These are phyloP conservation scores for Ficedula albicollis DNA, from an alignment of 2,797 vertebrate species.

Conservation along the genomic window DNA sequence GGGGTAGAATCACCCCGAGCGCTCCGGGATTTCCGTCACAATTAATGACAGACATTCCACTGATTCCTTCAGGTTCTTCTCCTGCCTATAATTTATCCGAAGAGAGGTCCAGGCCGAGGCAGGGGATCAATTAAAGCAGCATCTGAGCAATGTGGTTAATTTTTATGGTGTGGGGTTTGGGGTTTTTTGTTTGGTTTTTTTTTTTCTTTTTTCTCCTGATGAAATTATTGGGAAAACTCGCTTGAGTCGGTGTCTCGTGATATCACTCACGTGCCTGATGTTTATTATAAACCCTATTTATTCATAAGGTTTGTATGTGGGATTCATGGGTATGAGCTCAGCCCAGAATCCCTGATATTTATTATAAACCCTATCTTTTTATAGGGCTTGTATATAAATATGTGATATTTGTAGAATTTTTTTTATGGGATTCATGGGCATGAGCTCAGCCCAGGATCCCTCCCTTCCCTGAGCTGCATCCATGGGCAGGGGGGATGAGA, in stretches of 20 bases:
- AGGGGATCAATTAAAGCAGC: background rate
- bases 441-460: background rate
- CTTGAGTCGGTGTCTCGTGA: rapidly evolving
- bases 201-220: rapidly evolving
- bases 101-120: background rate
- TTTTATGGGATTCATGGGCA: no score
- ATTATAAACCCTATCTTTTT: background rate
- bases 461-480: no score
- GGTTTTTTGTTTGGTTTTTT: background rate
- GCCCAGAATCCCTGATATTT: background rate
- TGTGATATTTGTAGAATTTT: background rate
- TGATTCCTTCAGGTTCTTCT: slow-evolving; percentile 8
- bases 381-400: no score
- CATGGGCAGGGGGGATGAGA: background rate
- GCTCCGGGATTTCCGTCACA: background rate
- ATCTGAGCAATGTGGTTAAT: background rate
- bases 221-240: background rate
- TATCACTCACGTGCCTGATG: rapidly evolving
- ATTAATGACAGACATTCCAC: slow-evolving; percentile 47
- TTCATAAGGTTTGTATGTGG: background rate
- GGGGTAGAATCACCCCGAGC: background rate
- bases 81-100: slow-evolving; percentile 27
- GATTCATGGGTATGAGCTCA: background rate
- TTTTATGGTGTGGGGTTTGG: no score
- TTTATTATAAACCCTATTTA: background rate